phyloP scores from a whole-genome alignment of 2,113 vertebrate genomes.

The Poeciliopsis turrubarensis region DNA sequence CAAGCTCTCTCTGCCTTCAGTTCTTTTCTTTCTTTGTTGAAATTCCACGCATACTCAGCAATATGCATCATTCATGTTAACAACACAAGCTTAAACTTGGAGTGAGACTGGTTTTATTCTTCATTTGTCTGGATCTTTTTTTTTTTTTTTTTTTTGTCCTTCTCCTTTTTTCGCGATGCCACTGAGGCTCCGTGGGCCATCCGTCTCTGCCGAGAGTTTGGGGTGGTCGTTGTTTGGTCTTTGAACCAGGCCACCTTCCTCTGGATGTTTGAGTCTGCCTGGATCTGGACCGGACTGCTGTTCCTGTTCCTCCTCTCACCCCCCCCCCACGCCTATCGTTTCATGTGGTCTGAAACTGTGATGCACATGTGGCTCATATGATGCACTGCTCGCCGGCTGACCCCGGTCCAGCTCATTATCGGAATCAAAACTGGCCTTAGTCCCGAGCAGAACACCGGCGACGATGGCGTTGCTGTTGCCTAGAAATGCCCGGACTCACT shows the following conservation, averaged over 20 bases:
- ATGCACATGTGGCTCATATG: conserved; percentile 72
- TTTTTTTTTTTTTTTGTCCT: conserved; percentile 27
- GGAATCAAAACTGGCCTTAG: conserved; percentile 40
- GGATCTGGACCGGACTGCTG: conserved; percentile 74
- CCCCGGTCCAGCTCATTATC: conserved; percentile 50
- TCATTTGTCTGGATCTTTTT: conserved; percentile 66
- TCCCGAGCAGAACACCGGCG: conserved; percentile 41
- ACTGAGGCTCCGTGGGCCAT: conserved; percentile 56
- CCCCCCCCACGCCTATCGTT: conserved; percentile 55
- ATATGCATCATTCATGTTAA: conserved; percentile 30
- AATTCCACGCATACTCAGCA: conserved; percentile 68
- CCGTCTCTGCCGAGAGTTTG: conserved; percentile 71
- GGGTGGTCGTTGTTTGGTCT: conserved; percentile 71
- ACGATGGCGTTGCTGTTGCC: conserved; percentile 10
- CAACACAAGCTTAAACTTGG: conserved; percentile 43
- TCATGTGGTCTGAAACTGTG: conserved; percentile 72
- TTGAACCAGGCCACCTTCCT: conserved; percentile 67
- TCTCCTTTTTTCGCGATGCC: conserved; percentile 39
- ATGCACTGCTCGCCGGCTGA: conserved; percentile 55
- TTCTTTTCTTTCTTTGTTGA: conserved; percentile 29
- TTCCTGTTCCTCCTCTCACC: conserved; percentile 50
- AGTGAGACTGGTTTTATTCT: conserved; percentile 47
- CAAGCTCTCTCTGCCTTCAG: conserved; percentile 5
- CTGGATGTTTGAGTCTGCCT: conserved; percentile 67
- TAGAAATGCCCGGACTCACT: conserved; percentile 10